Percentiles rank a stretch among this genome's conserved stretches.
Conservation (phyloP, 92 coral and sea anemone genomes). For the Zoanthus sansibaricus region DNA sequence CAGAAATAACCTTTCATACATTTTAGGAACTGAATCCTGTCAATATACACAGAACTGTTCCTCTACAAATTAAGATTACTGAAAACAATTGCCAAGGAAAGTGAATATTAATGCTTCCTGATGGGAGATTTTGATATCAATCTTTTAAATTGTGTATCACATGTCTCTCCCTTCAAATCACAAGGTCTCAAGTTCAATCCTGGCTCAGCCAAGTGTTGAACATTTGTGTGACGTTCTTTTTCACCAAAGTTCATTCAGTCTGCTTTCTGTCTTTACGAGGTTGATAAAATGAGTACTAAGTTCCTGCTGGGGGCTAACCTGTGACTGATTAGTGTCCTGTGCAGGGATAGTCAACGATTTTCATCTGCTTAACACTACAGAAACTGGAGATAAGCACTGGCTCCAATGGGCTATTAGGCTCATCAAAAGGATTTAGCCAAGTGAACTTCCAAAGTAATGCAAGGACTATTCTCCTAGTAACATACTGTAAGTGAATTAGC, state of each 20-base stretch:
- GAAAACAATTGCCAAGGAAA: constrained; percentile 16
- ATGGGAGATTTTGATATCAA: not conserved
- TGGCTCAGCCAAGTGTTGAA: not conserved
- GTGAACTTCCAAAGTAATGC: constrained; percentile 17
- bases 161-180: not conserved
- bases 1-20: constrained; percentile 31
- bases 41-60: constrained; percentile 15
- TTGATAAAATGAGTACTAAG: no score
- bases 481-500: not conserved
- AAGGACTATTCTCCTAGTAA: constrained; percentile 12
- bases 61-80: constrained; percentile 17
- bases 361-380: no score
- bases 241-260: not conserved
- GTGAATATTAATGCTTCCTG: constrained; percentile 18
- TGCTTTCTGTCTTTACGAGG: not conserved
- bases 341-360: no score
- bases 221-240: not conserved
- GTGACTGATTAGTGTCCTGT: no score
- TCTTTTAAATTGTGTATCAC: not conserved
- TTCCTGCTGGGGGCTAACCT: no score
- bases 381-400: no score
- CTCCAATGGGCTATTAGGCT: not conserved
- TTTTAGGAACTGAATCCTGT: constrained; percentile 18
- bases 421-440: constrained; percentile 17
- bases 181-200: no score